Base-by-base conservation (phyloP, 1,140 invertebrate genomes). In the Neodiprion virginianus region DNA sequence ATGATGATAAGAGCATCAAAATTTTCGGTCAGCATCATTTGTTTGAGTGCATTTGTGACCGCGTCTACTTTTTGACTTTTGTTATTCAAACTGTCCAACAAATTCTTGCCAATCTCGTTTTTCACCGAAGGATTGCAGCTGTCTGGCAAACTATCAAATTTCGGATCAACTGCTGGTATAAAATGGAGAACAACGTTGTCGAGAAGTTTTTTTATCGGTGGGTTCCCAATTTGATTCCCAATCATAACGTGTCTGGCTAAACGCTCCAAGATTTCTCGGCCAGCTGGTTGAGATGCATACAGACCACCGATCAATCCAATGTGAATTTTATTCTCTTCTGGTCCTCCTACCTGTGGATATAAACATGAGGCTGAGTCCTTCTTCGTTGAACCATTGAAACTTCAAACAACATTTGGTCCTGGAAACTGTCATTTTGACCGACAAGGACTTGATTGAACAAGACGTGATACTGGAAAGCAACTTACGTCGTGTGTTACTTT, bases 221-320 rank as follows among this genome's bases (percentile, higher is more conserved):
- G 90, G 82, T 96, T 91, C 10, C 91, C 91, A 47, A 93, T 88
- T 61, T 89, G 85, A 84, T 93, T 92, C 1, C 94, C 96, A 71
- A 89, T 91, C 10, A 94, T 82, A 14, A 98, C 88, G 89, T 98
- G 96, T 0, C 95, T 90, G 0, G 94, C 93, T 68, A 98, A 89
- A 84, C 96, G 93, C 1, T 97, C 81, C 0, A 95, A 84, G 48
- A 98, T 90, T 87, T 98, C 97, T 74, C 95, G 91, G 0, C 96
- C 96, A 14, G 95, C 86, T 1, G 96, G 94, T 80, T 97, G 94
- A 9, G 95, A 93, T 8, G 93, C 94, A 83, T 95, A 96, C 48
- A 98, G 82, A 40, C 95, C 96, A 49, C 96, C 96, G 12, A 98
- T 88, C 23, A 98, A 84, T 7, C 93, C 92, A 17, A 98, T 90